Conservation (phyloP, 2,113 vertebrate genomes). For the Otus sunia region DNA sequence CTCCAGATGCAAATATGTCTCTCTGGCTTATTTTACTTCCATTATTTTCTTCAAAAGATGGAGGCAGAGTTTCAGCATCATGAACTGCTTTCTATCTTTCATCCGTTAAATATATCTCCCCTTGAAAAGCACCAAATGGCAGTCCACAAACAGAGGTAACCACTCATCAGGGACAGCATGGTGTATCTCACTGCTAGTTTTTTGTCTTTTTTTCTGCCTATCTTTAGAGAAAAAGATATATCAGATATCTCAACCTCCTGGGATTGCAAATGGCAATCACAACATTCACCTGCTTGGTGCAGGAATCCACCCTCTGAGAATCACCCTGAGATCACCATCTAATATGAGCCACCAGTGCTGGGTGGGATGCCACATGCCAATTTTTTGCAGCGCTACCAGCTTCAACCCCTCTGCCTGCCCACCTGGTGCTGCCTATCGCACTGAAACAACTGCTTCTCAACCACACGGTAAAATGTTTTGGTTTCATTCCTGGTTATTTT, state of each 20-base stretch:
- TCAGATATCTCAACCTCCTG: neutral
- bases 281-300: neutral
- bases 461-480: neutral
- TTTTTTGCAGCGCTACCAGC: neutral
- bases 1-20: neutral
- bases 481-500: neutral
- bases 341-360: fast-evolving
- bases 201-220: neutral
- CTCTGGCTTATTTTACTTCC: neutral
- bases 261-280: neutral
- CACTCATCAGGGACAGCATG: neutral
- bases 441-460: neutral
- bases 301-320: neutral
- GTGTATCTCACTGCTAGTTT: neutral
- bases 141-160: neutral
- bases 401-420: neutral
- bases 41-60: neutral
- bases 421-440: neutral
- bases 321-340: neutral
- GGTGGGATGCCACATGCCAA: neutral
- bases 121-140: neutral
- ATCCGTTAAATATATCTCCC: neutral
- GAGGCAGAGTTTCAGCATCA: neutral
- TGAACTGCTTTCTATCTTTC: neutral
- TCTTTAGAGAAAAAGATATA: neutral